Evolutionary conservation across 2,797 vertebrate genomes (phyloP).

Genomic region (Notolepis coatsorum): DNA sequence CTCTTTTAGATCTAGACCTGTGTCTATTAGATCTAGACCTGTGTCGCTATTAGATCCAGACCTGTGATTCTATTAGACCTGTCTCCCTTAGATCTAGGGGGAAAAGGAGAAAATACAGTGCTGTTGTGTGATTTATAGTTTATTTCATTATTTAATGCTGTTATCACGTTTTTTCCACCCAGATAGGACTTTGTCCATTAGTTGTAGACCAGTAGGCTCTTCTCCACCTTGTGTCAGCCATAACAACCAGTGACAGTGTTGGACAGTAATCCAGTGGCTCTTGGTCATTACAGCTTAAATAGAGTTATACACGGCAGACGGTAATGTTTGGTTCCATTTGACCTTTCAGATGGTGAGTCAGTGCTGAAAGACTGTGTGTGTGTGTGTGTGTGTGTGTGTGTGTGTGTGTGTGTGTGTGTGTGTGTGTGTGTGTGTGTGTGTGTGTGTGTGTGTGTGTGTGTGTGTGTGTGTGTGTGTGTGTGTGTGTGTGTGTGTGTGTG

Average conservation of each 20-base stretch:
- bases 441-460: background rate
- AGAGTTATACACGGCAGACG: slow-evolving; percentile 22
- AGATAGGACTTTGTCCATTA: no score
- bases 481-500: background rate
- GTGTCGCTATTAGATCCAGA: no score
- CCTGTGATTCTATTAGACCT: slow-evolving; percentile 17
- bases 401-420: background rate
- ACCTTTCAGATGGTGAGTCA: slow-evolving; percentile 50
- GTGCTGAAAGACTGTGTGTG: slow-evolving; percentile 5
- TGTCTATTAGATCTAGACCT: no score
- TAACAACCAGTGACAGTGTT: slow-evolving; percentile 35
- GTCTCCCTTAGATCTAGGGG: no score
- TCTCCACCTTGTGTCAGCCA: slow-evolving; percentile 8
- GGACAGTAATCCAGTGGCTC: slow-evolving; percentile 41
- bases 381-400: background rate
- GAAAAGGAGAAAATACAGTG: no score
- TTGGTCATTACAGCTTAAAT: slow-evolving; percentile 48
- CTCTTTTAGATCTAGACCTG: no score
- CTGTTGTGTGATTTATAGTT: no score
- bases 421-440: background rate
- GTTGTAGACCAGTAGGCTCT: no score
- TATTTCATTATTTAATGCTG: no score
- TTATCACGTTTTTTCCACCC: no score
- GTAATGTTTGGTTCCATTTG: slow-evolving; percentile 22
- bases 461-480: background rate